phyloP scores from a whole-genome alignment of 2,797 vertebrate genomes.

The Chelon labrosus region DNA sequence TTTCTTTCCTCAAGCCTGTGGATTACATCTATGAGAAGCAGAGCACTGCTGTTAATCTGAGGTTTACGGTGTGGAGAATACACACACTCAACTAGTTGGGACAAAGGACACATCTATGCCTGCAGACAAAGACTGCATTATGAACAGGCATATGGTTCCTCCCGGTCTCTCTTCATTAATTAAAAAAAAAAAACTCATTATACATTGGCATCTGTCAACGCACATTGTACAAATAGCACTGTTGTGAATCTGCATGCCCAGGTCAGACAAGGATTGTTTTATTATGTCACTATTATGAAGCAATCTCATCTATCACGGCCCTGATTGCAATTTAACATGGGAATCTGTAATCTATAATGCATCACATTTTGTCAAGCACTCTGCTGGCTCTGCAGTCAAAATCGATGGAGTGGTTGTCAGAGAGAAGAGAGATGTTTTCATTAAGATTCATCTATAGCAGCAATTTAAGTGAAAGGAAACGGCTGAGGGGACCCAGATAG shows the following conservation, averaged over 20 bases:
- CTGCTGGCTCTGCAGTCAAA: slow-evolving; percentile 31
- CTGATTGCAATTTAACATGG: slow-evolving; percentile 70
- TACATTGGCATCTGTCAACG: slow-evolving; percentile 12
- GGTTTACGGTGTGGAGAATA: slow-evolving; percentile 12
- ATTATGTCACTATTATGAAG: slow-evolving; percentile 41
- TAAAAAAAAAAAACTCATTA: slow-evolving; percentile 26
- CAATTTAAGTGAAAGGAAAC: slow-evolving; percentile 38
- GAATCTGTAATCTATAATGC: slow-evolving; percentile 69
- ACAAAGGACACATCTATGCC: slow-evolving; percentile 39
- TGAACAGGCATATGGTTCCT: slow-evolving; percentile 29
- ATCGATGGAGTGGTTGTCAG: slow-evolving; percentile 59
- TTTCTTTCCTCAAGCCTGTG: slow-evolving; percentile 3
- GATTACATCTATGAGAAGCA: slow-evolving; percentile 11
- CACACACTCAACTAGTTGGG: slow-evolving; percentile 11
- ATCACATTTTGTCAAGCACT: slow-evolving; percentile 57
- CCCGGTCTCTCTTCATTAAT: slow-evolving; percentile 8
- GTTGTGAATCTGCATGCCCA: slow-evolving; percentile 7
- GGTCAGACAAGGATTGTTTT: slow-evolving; percentile 36
- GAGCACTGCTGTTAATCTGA: slow-evolving; percentile 28
- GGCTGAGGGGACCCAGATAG: slow-evolving; percentile 23
- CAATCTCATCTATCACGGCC: slow-evolving; percentile 47
- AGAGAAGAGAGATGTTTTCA: slow-evolving; percentile 63
- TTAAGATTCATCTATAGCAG: slow-evolving; percentile 59
- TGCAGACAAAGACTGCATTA: slow-evolving; percentile 29
- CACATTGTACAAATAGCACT: slow-evolving; percentile 9